phyloP scores from a whole-genome alignment of 2,797 vertebrate genomes.

The Serranus cabrilla region DNA sequence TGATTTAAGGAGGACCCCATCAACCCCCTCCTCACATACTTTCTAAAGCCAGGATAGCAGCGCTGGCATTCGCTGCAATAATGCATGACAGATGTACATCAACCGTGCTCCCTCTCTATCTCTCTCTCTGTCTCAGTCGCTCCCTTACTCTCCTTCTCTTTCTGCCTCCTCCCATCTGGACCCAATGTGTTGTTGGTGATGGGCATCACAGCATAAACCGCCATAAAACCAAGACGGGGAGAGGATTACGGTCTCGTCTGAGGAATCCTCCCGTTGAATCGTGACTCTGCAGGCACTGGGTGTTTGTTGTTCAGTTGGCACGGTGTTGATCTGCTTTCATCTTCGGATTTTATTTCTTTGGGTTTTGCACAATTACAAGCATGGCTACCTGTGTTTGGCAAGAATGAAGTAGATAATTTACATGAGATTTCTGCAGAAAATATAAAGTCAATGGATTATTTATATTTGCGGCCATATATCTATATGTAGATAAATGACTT shows the following conservation, averaged over 20 bases:
- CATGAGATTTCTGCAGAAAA: neutral
- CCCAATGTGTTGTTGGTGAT: conserved; percentile 80
- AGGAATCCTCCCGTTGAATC: conserved; percentile 21
- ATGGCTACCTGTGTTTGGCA: conserved; percentile 2
- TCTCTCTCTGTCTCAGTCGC: conserved; percentile 17
- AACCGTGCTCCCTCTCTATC: conserved; percentile 67
- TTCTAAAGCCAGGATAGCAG: conserved; percentile 83
- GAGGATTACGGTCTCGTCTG: conserved; percentile 37
- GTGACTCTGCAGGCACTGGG: conserved; percentile 7
- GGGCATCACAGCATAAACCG: conserved; percentile 59
- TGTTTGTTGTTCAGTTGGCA: too few relatives aligned
- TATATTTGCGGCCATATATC: too few relatives aligned
- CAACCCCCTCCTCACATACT: conserved; percentile 76
- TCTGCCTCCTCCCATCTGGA: conserved; percentile 79
- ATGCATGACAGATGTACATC: conserved; percentile 89
- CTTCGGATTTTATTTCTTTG: neutral
- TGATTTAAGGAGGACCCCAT: conserved; percentile 76
- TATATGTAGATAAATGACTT: too few relatives aligned
- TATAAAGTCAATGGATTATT: neutral
- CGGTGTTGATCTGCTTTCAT: conserved; percentile 15
- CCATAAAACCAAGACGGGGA: conserved; percentile 37
- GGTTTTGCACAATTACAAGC: neutral
- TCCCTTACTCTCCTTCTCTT: conserved; percentile 1
- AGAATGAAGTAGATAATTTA: neutral
- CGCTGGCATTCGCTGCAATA: conserved; percentile 84